Evolutionary conservation across 2,888 invertebrate species (phyloP), one percentile per base, ranked within the genome.

Genomic region (Isoperla grammatica): DNA sequence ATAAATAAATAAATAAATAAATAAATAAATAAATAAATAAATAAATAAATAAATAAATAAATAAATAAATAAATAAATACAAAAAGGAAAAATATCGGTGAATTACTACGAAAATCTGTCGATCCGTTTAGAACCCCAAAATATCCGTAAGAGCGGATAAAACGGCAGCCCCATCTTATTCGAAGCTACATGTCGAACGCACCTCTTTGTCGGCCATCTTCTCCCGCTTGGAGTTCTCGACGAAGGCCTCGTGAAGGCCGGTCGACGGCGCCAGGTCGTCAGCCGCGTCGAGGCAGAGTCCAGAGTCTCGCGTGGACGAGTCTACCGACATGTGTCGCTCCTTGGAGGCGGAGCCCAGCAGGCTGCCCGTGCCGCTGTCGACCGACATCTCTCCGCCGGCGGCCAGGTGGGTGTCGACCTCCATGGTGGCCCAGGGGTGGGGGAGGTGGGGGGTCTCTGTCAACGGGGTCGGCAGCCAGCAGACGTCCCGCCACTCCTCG

Each of bases 401-500:
- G n/a, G 2, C n/a, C 2, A 15, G 15, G 49, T 48, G 45, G 45
- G 9, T 8, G 20, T 22, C 20, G 29, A 72, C 71, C 17, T 74
- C 74, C 73, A 74, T 73, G 1, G 69, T 65, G 62, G 73, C 71
- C 42, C 70, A 71, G 23, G 71, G 68, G 1, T 80, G 76, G 9
- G 79, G 68, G 8, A 82, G 70, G 56, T 77, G 75, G 1, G 73
- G 68, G 2, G 77, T 73, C 70, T 81, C 79, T 15, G 72, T 71
- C 17, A 82, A 68, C 13, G 75, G 67, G 54, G 73, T 71, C 39
- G 76, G 69, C 37, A 73, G 71, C 72, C 77, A 79, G 57, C 81
- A 77, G 12, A 81, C 74, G 65, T 81, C 78, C 57, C 75, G 75
- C 75, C 79, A 82, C 45, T 71, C 73, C 29, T 75, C 76, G 15